Conservation (phyloP, 2,888 invertebrate genomes). For the Ptilodon capucinus region DNA sequence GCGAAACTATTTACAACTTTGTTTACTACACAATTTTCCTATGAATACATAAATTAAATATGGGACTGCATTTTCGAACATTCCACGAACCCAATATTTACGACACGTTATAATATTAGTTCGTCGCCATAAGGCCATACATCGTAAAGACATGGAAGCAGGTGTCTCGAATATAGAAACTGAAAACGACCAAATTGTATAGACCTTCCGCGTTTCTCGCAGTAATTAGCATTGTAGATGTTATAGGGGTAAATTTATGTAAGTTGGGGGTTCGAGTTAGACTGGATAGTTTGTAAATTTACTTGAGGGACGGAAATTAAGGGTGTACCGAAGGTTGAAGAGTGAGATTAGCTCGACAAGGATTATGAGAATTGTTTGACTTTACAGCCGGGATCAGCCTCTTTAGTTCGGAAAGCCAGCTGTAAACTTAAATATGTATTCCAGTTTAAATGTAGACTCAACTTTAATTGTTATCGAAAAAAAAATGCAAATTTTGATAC, state of each 20-base stretch:
- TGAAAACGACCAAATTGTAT: slow-evolving; percentile 32
- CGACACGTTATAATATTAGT: slow-evolving; percentile 22
- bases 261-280: slow-evolving; percentile 36
- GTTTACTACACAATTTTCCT: too few relatives aligned
- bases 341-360: slow-evolving; percentile 44
- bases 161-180: slow-evolving; percentile 43
- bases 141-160: slow-evolving; percentile 43
- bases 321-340: slow-evolving; percentile 42
- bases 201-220: slow-evolving; percentile 26
- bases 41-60: too few relatives aligned
- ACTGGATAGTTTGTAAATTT: slow-evolving; percentile 46
- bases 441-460: slow-evolving; percentile 27
- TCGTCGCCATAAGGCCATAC: slow-evolving; percentile 32
- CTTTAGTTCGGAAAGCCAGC: slow-evolving; percentile 37
- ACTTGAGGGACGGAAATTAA: slow-evolving; percentile 51
- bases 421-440: slow-evolving; percentile 35
- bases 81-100: slow-evolving; percentile 12
- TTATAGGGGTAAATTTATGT: slow-evolving; percentile 1
- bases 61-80: too few relatives aligned
- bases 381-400: slow-evolving; percentile 39
- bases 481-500: too few relatives aligned
- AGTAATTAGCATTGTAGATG: not conserved
- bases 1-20: too few relatives aligned
- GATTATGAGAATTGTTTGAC: slow-evolving; percentile 60
- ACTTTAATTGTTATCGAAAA: slow-evolving; percentile 10